A percentile compares a stretch with the other conserved stretches of the same genome.
Evolutionary conservation across 2,113 vertebrate species (phyloP).

Genomic region (Clarias batrachus): DNA sequence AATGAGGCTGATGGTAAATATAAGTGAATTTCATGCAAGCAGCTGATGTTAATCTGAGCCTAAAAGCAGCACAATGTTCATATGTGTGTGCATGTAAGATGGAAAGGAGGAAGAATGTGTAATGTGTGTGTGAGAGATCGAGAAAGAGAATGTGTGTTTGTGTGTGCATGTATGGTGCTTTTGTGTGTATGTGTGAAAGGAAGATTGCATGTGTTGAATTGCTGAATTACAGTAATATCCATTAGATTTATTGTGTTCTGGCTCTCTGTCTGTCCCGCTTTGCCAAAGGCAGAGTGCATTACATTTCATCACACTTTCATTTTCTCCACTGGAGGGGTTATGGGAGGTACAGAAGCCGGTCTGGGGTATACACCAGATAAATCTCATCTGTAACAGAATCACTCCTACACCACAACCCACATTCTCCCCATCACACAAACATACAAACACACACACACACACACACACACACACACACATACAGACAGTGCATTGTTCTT

Average conservation of each 20-base stretch:
- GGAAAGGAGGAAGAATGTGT: background rate
- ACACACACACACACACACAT: conserved; percentile 24
- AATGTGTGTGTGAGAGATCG: conserved; percentile 23
- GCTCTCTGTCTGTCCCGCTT: conserved; percentile 95
- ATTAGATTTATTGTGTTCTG: conserved; percentile 99
- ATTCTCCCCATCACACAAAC: background rate
- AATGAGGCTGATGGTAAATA: conserved; percentile 86
- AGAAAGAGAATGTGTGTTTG: conserved; percentile 47
- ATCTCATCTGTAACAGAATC: conserved; percentile 99
- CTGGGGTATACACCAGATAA: conserved; percentile 97
- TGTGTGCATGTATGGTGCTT: conserved; percentile 19
- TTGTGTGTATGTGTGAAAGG: conserved; percentile 26
- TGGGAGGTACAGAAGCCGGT: conserved; percentile 92
- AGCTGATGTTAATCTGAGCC: conserved; percentile 83
- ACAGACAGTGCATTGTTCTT: conserved; percentile 63
- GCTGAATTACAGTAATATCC: conserved; percentile 92
- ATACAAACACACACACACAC: background rate
- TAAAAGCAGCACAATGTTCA: conserved; percentile 64
- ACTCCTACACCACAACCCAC: conserved; percentile 32
- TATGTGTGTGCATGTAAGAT: conserved; percentile 26
- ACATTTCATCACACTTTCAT: conserved; percentile 99
- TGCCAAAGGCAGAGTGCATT: conserved; percentile 98
- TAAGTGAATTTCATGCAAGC: conserved; percentile 84
- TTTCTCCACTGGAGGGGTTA: conserved; percentile 98
- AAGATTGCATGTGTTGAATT: conserved; percentile 43